phyloP scores from a whole-genome alignment of 2,888 invertebrate species.

The Meandrusa payeni region DNA sequence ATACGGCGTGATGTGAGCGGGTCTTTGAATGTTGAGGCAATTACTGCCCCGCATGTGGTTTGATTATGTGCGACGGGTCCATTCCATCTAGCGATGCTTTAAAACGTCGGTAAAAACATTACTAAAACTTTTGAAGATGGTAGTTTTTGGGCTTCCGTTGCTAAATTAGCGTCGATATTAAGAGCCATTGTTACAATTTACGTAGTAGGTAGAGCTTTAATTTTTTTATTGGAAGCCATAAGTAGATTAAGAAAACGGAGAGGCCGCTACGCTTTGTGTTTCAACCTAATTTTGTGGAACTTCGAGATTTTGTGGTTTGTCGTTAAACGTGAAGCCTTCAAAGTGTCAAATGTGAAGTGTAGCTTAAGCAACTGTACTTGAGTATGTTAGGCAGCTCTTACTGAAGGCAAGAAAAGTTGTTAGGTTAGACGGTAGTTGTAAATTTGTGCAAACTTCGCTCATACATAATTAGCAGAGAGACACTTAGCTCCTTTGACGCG shows the following conservation, averaged over 20 bases:
- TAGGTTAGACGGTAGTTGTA: conserved; percentile 39
- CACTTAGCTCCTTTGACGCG: conserved; percentile 58
- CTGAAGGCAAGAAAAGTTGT: conserved; percentile 36
- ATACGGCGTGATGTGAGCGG: conserved; percentile 79
- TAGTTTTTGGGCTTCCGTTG: conserved; percentile 76
- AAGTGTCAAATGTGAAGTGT: conserved; percentile 28
- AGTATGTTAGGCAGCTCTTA: conserved; percentile 31
- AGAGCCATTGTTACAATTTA: conserved; percentile 62
- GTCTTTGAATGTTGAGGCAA: conserved; percentile 79
- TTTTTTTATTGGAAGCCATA: conserved; percentile 37
- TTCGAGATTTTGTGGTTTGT: conserved; percentile 39
- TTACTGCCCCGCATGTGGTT: conserved; percentile 80
- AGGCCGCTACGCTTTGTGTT: conserved; percentile 32
- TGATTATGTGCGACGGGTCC: conserved; percentile 72
- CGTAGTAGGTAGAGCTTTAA: conserved; percentile 33
- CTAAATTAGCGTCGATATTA: conserved; percentile 70
- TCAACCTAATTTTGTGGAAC: conserved; percentile 36
- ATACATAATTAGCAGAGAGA: conserved; percentile 61
- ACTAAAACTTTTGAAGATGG: conserved; percentile 63
- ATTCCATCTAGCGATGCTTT: conserved; percentile 70
- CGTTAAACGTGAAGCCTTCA: conserved; percentile 28
- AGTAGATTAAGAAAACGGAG: conserved; percentile 42
- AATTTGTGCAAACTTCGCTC: conserved; percentile 31
- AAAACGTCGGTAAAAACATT: conserved; percentile 69
- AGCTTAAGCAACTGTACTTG: conserved; percentile 26